Percentiles rank a stretch among this genome's conserved stretches.
Evolutionary conservation across 2,888 invertebrate species (phyloP).

Genomic region (Coenonympha glycerion): DNA sequence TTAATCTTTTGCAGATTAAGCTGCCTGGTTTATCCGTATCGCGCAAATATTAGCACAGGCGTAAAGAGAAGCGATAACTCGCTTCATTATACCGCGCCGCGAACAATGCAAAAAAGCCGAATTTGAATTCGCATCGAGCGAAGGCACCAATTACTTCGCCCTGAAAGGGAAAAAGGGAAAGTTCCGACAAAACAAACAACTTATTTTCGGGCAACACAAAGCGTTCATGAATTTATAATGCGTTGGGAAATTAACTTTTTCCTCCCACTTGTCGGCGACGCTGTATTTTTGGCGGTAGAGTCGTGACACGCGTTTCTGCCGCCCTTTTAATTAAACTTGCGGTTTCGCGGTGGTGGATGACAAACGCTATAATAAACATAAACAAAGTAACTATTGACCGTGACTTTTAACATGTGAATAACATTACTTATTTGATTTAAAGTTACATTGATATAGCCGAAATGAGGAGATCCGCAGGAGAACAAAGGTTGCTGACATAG

Average conservation of each 20-base stretch:
- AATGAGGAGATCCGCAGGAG: no score
- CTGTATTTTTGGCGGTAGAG: slow-evolving; percentile 23
- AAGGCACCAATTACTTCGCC: slow-evolving; percentile 35
- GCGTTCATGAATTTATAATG: slow-evolving; percentile 71
- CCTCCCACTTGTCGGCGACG: slow-evolving; percentile 35
- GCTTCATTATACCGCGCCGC: slow-evolving; percentile 14
- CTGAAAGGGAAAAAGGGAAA: slow-evolving; percentile 31
- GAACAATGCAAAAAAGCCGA: slow-evolving; percentile 27
- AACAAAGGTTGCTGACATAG: no score
- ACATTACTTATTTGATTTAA: no score
- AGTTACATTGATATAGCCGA: no score
- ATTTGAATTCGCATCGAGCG: slow-evolving; percentile 37
- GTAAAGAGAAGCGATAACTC: slow-evolving; percentile 3
- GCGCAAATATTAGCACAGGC: slow-evolving; percentile 22
- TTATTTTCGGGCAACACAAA: slow-evolving; percentile 57
- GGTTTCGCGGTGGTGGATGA: not conserved
- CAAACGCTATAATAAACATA: not conserved
- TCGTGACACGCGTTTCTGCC: slow-evolving; percentile 1
- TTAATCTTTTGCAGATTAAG: not conserved
- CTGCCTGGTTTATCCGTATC: slow-evolving; percentile 18
- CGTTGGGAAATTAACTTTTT: slow-evolving; percentile 65
- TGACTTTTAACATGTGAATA: no score
- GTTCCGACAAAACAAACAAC: slow-evolving; percentile 57
- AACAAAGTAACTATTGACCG: no score
- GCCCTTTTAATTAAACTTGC: slow-evolving; percentile 5